A percentile compares a stretch with the other conserved stretches of the same genome.
These are phyloP conservation scores for Microchrysa polita DNA, from an alignment of 2,888 invertebrate species.

Conservation along the genomic window DNA sequence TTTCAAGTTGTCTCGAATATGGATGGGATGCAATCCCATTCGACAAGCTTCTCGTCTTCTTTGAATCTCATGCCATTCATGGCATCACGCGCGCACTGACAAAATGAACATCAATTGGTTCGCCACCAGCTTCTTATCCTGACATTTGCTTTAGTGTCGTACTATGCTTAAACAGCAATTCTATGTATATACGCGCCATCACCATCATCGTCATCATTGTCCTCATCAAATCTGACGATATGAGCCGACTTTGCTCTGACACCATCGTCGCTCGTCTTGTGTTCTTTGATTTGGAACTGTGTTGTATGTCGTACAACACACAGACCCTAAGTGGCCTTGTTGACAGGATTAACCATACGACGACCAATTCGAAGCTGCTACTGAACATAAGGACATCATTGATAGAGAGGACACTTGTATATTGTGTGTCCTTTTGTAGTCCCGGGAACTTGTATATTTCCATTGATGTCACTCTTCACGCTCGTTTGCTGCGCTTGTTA, in stretches of 20 bases:
- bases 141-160: neutral
- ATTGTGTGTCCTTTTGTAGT: constrained; percentile 27
- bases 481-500: constrained; percentile 27
- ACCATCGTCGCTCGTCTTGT: neutral
- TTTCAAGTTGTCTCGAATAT: neutral
- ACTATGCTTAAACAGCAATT: neutral
- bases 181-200: too few species aligned
- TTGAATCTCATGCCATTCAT: neutral
- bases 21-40: constrained; percentile 1
- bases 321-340: constrained; percentile 28
- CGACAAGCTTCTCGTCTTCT: neutral
- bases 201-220: neutral
- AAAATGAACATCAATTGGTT: constrained; percentile 37
- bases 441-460: constrained; percentile 16
- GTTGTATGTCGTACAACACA: neutral
- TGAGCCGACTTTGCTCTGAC: too few species aligned
- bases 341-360: constrained; percentile 36
- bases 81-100: constrained; percentile 16
- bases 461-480: constrained; percentile 30
- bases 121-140: constrained; percentile 22
- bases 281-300: constrained; percentile 32
- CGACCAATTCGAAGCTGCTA: neutral
- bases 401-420: constrained; percentile 35
- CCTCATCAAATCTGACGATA: constrained; percentile 12
- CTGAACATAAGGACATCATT: constrained; percentile 36